Evolutionary conservation across 1,140 invertebrate genomes (phyloP).

Genomic region (Drosophila lacertosa): DNA sequence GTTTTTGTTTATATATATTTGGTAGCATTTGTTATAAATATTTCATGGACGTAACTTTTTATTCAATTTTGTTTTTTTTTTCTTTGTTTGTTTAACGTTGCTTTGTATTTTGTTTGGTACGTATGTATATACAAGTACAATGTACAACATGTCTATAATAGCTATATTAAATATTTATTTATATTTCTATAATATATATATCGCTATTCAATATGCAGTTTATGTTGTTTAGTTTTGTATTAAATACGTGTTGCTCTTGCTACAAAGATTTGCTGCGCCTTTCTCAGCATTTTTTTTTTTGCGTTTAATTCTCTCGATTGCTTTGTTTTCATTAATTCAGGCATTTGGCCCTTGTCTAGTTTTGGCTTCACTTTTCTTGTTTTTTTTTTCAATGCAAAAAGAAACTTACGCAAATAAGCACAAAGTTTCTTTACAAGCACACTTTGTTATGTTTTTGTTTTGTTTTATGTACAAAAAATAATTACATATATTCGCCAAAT

Average conservation of each 20-base stretch:
- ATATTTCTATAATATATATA: constrained; percentile 43
- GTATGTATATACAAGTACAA: constrained; percentile 81
- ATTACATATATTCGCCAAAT: constrained; percentile 20
- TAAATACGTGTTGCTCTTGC: constrained; percentile 75
- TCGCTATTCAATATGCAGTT: constrained; percentile 52
- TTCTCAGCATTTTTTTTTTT: constrained; percentile 49
- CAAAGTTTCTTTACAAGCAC: constrained; percentile 53
- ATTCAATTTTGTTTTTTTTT: constrained; percentile 53
- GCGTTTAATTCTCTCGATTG: constrained; percentile 70
- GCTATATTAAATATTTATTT: constrained; percentile 37
- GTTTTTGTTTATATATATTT: constrained; percentile 35
- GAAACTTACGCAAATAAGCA: constrained; percentile 9
- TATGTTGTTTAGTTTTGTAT: constrained; percentile 52
- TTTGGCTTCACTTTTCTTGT: constrained; percentile 53
- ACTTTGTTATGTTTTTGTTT: constrained; percentile 38
- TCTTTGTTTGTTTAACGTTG: constrained; percentile 63
- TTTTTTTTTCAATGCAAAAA: not conserved
- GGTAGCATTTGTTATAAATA: constrained; percentile 57
- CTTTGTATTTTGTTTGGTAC: constrained; percentile 72
- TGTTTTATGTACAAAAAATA: constrained; percentile 34
- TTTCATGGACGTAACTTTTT: constrained; percentile 75
- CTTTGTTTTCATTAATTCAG: constrained; percentile 50
- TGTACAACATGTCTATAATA: constrained; percentile 72
- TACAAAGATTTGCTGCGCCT: constrained; percentile 53
- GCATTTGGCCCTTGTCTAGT: constrained; percentile 30